Conservation (phyloP, 2,888 invertebrate genomes). For the Xanthorhoe designata region DNA sequence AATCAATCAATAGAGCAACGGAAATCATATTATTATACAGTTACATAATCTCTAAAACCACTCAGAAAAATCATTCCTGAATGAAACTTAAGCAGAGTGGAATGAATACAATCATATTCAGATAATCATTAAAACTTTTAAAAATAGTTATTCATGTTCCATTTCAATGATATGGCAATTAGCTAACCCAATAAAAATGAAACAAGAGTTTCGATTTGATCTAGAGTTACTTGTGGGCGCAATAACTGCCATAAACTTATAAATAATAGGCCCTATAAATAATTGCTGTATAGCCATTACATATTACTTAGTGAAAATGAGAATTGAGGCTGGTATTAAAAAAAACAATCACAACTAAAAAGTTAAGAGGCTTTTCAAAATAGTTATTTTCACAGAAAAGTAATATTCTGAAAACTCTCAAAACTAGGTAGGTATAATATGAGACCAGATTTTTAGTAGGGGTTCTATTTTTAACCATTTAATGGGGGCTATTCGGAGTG, state of each 20-base stretch:
- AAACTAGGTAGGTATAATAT: too few relatives aligned
- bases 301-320: not conserved
- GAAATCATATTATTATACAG: slow-evolving; percentile 10
- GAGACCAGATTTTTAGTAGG: too few relatives aligned
- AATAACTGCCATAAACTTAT: slow-evolving; percentile 68
- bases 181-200: slow-evolving; percentile 9
- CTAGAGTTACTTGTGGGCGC: slow-evolving; percentile 20
- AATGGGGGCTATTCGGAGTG: too few relatives aligned
- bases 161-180: slow-evolving; percentile 51
- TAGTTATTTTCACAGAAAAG: too few relatives aligned
- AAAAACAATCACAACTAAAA: too few relatives aligned
- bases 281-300: slow-evolving; percentile 12
- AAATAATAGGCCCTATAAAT: slow-evolving; percentile 19
- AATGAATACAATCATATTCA: slow-evolving; percentile 55
- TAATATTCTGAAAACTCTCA: too few relatives aligned
- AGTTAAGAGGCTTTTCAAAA: too few relatives aligned
- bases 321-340: too few relatives aligned
- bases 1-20: not conserved
- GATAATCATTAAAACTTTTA: slow-evolving; percentile 32
- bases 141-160: slow-evolving; percentile 23
- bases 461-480: too few relatives aligned
- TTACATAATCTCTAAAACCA: slow-evolving; percentile 11
- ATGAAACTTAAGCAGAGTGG: slow-evolving; percentile 52
- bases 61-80: slow-evolving; percentile 1
- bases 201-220: slow-evolving; percentile 20